Evolutionary conservation across 2,113 vertebrate genomes (phyloP).

Genomic region (Pelecanus crispus): DNA sequence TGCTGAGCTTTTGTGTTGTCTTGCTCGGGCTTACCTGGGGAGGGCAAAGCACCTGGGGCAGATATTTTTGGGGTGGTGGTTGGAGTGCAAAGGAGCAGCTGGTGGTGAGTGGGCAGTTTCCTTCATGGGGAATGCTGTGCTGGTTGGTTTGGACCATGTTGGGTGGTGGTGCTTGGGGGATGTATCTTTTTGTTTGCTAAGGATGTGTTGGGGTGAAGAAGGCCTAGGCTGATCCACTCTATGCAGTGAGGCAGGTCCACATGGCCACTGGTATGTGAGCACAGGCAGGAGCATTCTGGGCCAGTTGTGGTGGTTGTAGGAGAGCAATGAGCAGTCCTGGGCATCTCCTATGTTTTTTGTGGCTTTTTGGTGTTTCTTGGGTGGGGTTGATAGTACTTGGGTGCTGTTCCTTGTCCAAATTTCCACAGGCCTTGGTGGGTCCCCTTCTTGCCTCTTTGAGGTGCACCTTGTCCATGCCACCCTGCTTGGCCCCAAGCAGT

Average conservation of each 20-base stretch:
- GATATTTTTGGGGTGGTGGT: neutral
- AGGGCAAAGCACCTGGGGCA: neutral
- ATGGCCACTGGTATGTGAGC: neutral
- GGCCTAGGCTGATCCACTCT: neutral
- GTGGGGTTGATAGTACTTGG: neutral
- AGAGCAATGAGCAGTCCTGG: neutral
- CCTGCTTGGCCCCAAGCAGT: neutral
- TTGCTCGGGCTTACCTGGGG: neutral
- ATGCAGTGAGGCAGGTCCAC: neutral
- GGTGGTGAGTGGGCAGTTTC: neutral
- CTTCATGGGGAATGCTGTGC: neutral
- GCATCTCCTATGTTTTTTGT: neutral
- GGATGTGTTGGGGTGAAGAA: neutral
- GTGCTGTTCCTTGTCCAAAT: neutral
- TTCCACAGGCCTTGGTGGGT: neutral
- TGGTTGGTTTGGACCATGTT: neutral
- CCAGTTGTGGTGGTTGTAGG: neutral
- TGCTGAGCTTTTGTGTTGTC: neutral
- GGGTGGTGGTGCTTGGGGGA: neutral
- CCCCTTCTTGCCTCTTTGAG: neutral
- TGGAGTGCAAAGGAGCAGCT: neutral
- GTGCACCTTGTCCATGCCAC: neutral
- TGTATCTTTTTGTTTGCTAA: neutral
- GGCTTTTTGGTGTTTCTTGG: neutral
- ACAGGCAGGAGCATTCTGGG: neutral